These are phyloP conservation scores for Stenotaenia linearis DNA, from an alignment of 2,888 invertebrate genomes.

Conservation along the genomic window DNA sequence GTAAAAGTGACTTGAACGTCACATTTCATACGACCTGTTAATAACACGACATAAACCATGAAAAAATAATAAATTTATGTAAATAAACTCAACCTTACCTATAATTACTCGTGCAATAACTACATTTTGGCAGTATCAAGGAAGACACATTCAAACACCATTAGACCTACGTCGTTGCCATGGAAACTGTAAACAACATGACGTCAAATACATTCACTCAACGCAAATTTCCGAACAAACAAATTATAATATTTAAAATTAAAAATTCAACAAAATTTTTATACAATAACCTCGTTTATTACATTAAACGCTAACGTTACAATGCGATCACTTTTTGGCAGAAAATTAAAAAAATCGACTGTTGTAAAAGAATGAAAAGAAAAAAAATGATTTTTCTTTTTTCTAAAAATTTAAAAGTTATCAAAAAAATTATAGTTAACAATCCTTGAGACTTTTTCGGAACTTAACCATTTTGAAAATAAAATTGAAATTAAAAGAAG, in stretches of 20 bases:
- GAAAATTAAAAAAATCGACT: neutral
- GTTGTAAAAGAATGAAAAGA: too few relatives aligned
- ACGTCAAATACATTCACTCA: neutral
- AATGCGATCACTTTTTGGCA: neutral
- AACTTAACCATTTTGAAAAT: neutral
- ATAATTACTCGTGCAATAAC: neutral
- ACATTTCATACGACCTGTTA: neutral
- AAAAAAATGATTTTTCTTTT: neutral
- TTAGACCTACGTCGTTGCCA: neutral
- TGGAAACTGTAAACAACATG: neutral
- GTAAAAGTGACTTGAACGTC: neutral
- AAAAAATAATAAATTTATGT: neutral
- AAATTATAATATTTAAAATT: neutral
- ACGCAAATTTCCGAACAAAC: neutral
- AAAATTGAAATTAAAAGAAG: neutral
- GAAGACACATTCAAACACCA: neutral
- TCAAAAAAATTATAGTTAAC: neutral
- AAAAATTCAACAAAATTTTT: neutral
- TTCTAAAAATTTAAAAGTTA: neutral
- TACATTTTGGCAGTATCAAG: neutral
- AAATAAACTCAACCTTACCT: neutral
- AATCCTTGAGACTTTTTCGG: neutral
- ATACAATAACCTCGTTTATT: conserved; percentile 19
- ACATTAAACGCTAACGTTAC: conserved; percentile 2
- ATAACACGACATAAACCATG: neutral